Evolutionary conservation across 2,113 vertebrate species (phyloP), one percentile per base, ranked within the genome.

Genomic region (Stigmatopora argus): DNA sequence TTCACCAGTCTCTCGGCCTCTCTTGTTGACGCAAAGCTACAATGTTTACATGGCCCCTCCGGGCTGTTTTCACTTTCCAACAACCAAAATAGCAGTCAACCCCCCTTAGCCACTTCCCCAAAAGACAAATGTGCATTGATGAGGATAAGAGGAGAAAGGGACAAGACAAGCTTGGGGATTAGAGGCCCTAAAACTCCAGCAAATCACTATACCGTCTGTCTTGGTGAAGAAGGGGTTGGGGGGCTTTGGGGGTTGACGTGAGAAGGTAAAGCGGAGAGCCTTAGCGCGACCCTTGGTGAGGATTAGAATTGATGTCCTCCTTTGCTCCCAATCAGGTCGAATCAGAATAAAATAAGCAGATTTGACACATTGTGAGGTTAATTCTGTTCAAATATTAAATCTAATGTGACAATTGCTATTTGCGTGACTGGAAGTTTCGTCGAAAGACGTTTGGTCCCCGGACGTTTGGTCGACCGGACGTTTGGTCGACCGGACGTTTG

Each of bases 251-350:
- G 62, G 70, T 80, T 81, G 72, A 78, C 80, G 77, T 81, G 79
- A 78, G 55, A 66, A 78, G 79, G 74, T 82, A 78, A 79, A 80
- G 70, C 47, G 79, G 67, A 11, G 35, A 80, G 81, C 78, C 75
- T 74, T 48, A 66, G 67, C 83, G 79, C 53, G 71, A 71, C 73
- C 73, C 83, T 86, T 85, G 71, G 70, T 70, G 6, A 81, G 86
- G 82, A 81, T 89, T 89, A 86, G 79, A 73, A 80, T 77, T 84
- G 73, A 78, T 86, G 82, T 74, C 84, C 82, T 79, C 81, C 78
- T 86, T 89, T 81, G 58, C 82, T 77, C 79, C 83, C 83, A 89
- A 88, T 90, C 81, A 88, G 83, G 84, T 80, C 86, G 88, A 82
- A 89, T 87, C 85, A 87, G 82, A 86, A 83, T 79, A 67, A 78